phyloP scores from a whole-genome alignment of 2,113 vertebrate species.

The Catharus minimus region DNA sequence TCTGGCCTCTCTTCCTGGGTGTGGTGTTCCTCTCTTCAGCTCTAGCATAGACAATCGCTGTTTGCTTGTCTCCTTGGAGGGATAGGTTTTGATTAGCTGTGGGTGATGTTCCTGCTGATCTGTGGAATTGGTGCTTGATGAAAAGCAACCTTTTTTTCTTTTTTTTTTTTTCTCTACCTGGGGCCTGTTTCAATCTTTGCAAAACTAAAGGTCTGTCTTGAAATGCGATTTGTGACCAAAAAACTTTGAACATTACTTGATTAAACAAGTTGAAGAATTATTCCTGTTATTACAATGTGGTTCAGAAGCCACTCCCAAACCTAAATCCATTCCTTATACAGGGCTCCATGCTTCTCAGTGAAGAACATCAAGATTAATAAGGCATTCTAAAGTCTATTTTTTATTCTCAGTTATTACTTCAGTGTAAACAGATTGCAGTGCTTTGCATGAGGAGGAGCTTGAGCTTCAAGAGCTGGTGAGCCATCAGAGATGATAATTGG shows the following conservation, averaged over 20 bases:
- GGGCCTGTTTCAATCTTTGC: neutral
- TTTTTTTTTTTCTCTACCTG: neutral
- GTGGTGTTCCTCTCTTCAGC: neutral
- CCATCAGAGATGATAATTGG: neutral
- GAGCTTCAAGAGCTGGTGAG: neutral
- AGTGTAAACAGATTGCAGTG: neutral
- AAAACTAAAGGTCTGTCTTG: neutral
- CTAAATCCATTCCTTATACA: neutral
- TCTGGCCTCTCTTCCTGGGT: neutral
- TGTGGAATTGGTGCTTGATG: neutral
- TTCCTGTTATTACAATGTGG: neutral
- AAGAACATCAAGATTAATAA: neutral
- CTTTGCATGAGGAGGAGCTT: neutral
- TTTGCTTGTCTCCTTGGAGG: neutral
- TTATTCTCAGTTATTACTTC: neutral
- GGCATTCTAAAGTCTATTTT: neutral
- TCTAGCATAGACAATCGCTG: rapidly evolving
- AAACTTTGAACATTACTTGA: rapidly evolving
- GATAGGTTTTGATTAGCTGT: neutral
- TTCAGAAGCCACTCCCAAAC: neutral
- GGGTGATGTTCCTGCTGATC: neutral
- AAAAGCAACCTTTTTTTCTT: neutral
- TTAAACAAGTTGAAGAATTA: neutral
- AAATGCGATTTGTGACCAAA: neutral
- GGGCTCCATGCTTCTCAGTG: neutral